Percentiles rank a stretch among this genome's conserved stretches.
phyloP scores from a whole-genome alignment of 2,888 invertebrate species.

The Dorcus parallelipipedus region DNA sequence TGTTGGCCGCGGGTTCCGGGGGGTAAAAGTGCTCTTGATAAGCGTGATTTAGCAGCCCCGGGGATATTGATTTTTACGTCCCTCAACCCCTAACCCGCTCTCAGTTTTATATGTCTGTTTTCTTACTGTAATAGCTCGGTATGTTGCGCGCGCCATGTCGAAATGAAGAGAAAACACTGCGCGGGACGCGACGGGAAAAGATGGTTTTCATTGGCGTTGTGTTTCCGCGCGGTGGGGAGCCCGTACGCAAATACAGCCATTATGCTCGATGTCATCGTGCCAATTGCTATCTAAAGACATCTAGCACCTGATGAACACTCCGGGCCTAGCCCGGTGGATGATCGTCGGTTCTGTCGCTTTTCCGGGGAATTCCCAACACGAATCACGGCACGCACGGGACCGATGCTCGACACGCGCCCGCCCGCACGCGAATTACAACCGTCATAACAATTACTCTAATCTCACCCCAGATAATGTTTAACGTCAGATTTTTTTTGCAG shows the following conservation, averaged over 20 bases:
- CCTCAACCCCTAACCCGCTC: conserved; percentile 49
- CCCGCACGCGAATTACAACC: conserved; percentile 23
- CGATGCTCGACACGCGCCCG: conserved; percentile 20
- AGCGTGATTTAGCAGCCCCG: conserved; percentile 76
- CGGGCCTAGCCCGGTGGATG: background rate
- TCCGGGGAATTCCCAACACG: background rate
- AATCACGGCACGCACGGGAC: conserved; percentile 3
- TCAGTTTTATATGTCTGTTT: conserved; percentile 57
- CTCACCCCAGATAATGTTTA: conserved; percentile 23
- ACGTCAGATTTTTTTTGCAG: conserved; percentile 23
- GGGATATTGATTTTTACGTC: conserved; percentile 58
- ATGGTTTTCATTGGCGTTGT: conserved; percentile 47
- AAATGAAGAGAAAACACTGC: conserved; percentile 49
- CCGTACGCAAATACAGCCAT: conserved; percentile 50
- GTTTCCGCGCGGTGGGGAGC: conserved; percentile 42
- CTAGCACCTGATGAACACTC: conserved; percentile 22
- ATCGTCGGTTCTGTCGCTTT: background rate
- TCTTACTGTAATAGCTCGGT: conserved; percentile 56
- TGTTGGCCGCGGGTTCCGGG: conserved; percentile 44
- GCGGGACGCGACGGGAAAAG: conserved; percentile 44
- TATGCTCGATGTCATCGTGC: conserved; percentile 45
- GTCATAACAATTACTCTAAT: conserved; percentile 27
- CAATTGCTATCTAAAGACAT: conserved; percentile 22
- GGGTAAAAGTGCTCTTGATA: conserved; percentile 54
- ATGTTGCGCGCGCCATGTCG: conserved; percentile 49